Conservation (phyloP, 2,113 vertebrate genomes). For the Oenanthe oenanthe region DNA sequence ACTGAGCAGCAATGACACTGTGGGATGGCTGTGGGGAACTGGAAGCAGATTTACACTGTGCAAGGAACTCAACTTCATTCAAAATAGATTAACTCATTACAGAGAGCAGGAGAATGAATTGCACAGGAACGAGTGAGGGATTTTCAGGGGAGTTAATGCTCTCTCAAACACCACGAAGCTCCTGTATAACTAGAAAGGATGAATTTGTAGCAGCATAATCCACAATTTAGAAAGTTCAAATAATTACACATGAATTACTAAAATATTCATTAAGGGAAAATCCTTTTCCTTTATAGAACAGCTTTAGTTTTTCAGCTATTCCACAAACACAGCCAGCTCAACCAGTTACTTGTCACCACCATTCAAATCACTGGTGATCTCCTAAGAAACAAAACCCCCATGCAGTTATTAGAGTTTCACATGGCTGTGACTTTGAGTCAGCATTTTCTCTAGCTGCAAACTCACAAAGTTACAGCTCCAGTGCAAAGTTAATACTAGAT, state of each 20-base stretch:
- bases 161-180: not conserved
- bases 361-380: not conserved
- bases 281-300: not conserved
- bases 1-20: rapidly evolving
- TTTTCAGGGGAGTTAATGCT: not conserved
- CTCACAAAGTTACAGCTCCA: not conserved
- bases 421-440: not conserved
- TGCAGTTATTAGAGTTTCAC: not conserved
- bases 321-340: not conserved
- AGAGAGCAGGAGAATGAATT: not conserved
- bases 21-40: not conserved
- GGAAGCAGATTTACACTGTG: not conserved
- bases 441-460: not conserved
- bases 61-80: not conserved
- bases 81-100: constrained; percentile 22
- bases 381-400: not conserved
- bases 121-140: not conserved
- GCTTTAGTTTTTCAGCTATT: not conserved
- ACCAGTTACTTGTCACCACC: not conserved
- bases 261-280: constrained; percentile 10
- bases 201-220: not conserved
- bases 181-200: not conserved
- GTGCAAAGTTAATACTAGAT: not conserved
- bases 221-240: constrained; percentile 28
- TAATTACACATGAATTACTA: not conserved